Evolutionary conservation across 2,113 vertebrate species (phyloP), one percentile per base, ranked within the genome.

Genomic region (Amblyopsis rosae): DNA sequence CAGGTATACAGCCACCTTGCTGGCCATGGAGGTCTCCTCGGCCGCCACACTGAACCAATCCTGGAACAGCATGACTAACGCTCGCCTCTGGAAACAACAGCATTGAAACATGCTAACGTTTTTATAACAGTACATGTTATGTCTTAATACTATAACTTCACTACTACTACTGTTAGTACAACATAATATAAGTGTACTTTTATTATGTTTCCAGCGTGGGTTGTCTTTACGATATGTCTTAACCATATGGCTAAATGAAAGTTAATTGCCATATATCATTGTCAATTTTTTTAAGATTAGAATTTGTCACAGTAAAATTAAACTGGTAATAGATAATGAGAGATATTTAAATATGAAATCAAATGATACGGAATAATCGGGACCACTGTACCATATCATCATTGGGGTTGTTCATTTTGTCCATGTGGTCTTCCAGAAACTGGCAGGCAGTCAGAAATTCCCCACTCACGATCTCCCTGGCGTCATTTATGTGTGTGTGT

Each of bases 21-120:
- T 88, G 0, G 92, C 79, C 54, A 85, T 89, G 7, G 97, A 96
- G 0, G 89, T 77, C 83, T 97, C 94, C 72, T 90, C 92, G 69
- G 96, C 97, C 0, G 96, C 94, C 59, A 94, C 84, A 0, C 79
- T 83, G 84, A 99, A 98, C 97, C 97, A 99, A 73, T 95, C 92
- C 78, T 96, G 94, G 74, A 95, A 95, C 88, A 97, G 0, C 6
- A 92, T 77, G 11, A 83, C 83, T 65, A 96, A 88, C 66, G 90
- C 73, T 16, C 91, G 93, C 69, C 84, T 94, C 96, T 99, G 70
- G 59, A 91, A 50, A 26, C 11, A 46, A 58, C 32, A 17, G 8
- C 5, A 3, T 16, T 11, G n/a, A 6, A 41, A 41, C 35, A 41
- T 41, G 0, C 6, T 5, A 41, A 41, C 5, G 35, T 41, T 41